A percentile compares a stretch with the other conserved stretches of the same genome.
phyloP scores from a whole-genome alignment of 1,140 invertebrate genomes.

The Nephotettix cincticeps region DNA sequence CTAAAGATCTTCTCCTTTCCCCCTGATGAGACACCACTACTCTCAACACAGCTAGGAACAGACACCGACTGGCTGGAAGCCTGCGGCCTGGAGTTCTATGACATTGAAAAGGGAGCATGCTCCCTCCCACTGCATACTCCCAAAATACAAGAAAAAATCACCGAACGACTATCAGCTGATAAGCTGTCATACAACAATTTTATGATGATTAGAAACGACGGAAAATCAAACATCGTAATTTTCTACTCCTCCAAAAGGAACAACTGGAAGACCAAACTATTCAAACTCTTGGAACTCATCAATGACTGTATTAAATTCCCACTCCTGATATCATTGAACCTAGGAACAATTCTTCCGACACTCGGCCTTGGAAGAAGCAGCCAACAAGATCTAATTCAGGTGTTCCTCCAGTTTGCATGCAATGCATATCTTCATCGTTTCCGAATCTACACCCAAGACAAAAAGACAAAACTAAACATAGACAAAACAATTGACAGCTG shows the following conservation, averaged over 20 bases:
- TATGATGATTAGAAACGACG: neutral
- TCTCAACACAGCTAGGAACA: no score
- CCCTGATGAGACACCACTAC: no score
- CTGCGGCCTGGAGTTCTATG: no score
- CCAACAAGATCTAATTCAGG: neutral
- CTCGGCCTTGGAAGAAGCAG: neutral
- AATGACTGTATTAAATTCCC: slow-evolving; percentile 23
- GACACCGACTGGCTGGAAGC: no score
- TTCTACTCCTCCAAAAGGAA: neutral
- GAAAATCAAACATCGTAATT: neutral
- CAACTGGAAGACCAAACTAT: neutral
- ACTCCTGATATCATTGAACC: slow-evolving; percentile 24
- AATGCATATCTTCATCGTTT: neutral
- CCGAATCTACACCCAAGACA: neutral
- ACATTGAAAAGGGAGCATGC: no score
- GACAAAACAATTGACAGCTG: slow-evolving; percentile 1
- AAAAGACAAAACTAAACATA: neutral
- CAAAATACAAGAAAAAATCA: no score
- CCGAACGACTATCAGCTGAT: neutral
- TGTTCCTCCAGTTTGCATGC: neutral
- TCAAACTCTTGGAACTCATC: neutral
- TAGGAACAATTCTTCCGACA: neutral
- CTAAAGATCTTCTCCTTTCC: no score
- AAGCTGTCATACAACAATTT: slow-evolving; percentile 5
- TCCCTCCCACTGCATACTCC: no score